Conservation (phyloP, 1,140 invertebrate genomes). For the Papilio machaon region DNA sequence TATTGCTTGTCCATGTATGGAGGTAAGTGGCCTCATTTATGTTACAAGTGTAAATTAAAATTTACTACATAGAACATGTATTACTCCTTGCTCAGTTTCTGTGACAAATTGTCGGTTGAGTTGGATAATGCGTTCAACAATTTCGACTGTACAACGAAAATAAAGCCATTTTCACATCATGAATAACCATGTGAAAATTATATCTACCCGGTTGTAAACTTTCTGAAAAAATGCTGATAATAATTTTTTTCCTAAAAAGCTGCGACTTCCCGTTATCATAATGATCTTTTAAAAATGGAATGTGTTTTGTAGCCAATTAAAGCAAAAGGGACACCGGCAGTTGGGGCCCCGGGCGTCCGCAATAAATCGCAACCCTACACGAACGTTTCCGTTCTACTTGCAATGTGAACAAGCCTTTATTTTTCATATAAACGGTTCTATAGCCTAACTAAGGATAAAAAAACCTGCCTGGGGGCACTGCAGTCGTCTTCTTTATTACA, state of each 20-base stretch:
- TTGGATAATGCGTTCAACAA: not conserved
- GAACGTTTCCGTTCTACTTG: slow-evolving; percentile 69
- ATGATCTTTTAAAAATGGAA: slow-evolving; percentile 63
- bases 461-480: no score
- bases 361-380: slow-evolving; percentile 80
- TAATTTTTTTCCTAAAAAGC: slow-evolving; percentile 21
- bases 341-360: slow-evolving; percentile 58
- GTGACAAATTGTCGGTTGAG: no score
- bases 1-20: no score
- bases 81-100: not conserved
- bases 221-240: slow-evolving; percentile 26
- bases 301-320: slow-evolving; percentile 80
- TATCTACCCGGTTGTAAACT: not conserved
- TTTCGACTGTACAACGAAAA: not conserved
- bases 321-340: slow-evolving; percentile 71
- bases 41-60: not conserved
- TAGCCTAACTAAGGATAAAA: no score
- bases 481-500: no score
- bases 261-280: slow-evolving; percentile 57
- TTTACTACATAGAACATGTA: not conserved
- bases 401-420: slow-evolving; percentile 52
- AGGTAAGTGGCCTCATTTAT: no score
- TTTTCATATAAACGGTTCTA: slow-evolving; percentile 49
- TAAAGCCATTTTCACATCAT: not conserved
- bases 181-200: not conserved